These are phyloP conservation scores for Coluber constrictor DNA, from an alignment of 2,797 vertebrate species.

Conservation along the genomic window DNA sequence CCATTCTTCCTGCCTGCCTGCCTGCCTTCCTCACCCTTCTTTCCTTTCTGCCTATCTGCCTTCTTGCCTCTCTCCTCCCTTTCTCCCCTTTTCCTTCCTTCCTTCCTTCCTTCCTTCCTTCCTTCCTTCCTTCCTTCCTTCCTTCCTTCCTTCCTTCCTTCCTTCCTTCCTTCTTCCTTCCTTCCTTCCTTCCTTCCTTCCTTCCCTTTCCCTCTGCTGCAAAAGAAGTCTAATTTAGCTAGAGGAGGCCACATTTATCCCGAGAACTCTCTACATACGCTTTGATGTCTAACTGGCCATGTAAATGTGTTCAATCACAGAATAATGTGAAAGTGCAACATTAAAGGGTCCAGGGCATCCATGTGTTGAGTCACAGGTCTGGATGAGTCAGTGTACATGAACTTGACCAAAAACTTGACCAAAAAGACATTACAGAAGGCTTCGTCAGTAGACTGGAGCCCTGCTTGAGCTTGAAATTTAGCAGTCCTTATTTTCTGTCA, in stretches of 20 bases:
- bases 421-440: neutral
- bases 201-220: neutral
- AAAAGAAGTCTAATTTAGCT: neutral
- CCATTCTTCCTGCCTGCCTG: too few species aligned
- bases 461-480: neutral
- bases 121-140: too few species aligned
- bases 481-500: neutral
- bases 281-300: neutral
- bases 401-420: neutral
- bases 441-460: neutral
- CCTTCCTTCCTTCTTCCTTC: too few species aligned
- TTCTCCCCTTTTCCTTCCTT: accelerated
- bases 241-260: neutral
- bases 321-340: neutral
- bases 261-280: neutral
- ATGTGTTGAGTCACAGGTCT: too few species aligned
- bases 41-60: too few species aligned
- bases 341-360: neutral
- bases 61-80: accelerated
- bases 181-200: too few species aligned
- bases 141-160: too few species aligned
- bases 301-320: neutral
- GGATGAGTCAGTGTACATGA: neutral
- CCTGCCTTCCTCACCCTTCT: too few species aligned
- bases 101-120: too few species aligned